Base-by-base conservation (phyloP, 2,113 vertebrate genomes). In the Diglossa brunneiventris region DNA sequence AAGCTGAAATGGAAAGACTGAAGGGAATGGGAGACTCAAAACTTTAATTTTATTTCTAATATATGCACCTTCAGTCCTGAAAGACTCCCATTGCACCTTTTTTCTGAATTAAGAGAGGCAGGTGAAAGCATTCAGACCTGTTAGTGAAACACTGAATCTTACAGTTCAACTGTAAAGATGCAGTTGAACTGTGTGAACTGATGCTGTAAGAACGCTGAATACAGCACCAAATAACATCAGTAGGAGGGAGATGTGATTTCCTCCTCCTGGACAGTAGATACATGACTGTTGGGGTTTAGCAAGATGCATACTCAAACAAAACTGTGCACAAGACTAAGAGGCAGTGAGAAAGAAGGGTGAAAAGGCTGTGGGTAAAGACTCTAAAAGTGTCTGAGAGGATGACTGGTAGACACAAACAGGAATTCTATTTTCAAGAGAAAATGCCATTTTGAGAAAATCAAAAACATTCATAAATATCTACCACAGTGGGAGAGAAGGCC, bases 281-380 rank as follows among this genome's bases (percentile, higher is more conserved):
- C 1, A 4, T 27, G 15, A 27, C 15, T 2, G 0, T 18, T 11
- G 21, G 31, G n/a, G 4, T 42, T 78, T 53, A 49, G 31, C 8
- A 66, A 87, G 15, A 55, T 8, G 39, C 2, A 28, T 17, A 13
- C 13, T 74, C 47, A 82, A 47, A 82, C 7, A 67, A 81, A 95
- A 30, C 5, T 1, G 0, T 42, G 17, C 13, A 23, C 11, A 66
- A 76, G 11, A n/a, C 19, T 42, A 31, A 41, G n/a, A 53, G 27
- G 5, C 31, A 66, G 17, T 41, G 56, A 81, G 28, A 59, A 4
- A 82, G 15, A 49, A 39, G 3, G 9, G 10, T 1, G 4, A 19
- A 30, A 72, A 42, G 4, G 1, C 22, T 64, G 13, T 22, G 39
- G 9, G 22, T 41, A 66, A 68, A 91, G 21, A 31, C 11, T 64